Base-by-base conservation (phyloP, 2,888 invertebrate species). In the Dusona sp. region DNA sequence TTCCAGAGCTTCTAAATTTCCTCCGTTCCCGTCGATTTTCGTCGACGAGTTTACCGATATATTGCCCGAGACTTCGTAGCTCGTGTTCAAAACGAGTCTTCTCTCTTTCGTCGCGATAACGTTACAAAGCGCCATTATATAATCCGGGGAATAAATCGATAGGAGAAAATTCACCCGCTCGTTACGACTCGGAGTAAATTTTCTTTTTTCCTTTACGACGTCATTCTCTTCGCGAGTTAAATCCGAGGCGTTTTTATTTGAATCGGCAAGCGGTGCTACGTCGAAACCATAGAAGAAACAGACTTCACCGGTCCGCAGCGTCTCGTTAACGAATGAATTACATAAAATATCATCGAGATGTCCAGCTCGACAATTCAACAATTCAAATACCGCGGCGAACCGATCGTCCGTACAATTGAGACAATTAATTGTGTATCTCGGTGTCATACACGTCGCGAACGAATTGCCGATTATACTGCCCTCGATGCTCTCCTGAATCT, bases 81-180 rank as follows among this genome's bases (percentile, higher is more conserved):
- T 96, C 0, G 95, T 95, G 91, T 97, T 97, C 87, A 96, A 94
- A 54, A 96, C 96, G 22, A 96, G 96, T 94, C 96, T 96, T 89
- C 96, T 96, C 90, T 97, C 96, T 88, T 95, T 95, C 87, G 96
- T 95, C 54, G 97, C 97, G 83, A 97, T 93, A 51, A 97, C 95
- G 94, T 98, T 97, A 94, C 98, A 98, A 88, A 98, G 94, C 33
- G 97, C 97, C 29, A 97, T 96, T 88, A 98, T 94, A 93, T 97
- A 97, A 90, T 96, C 96, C 42, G 95, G 94, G 16, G 96, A 95
- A 89, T 97, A 96, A 89, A 96, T 95, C 57, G 96, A 95, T 87
- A 96, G 95, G 90, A 96, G 96, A 88, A 96, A 95, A 86, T 95
- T 95, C 73, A 95, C 94, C 0, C 89, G 90, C 0, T 89, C 65